A percentile compares a stretch with the other conserved stretches of the same genome.
Evolutionary conservation across 2,113 vertebrate genomes (phyloP).

Genomic region (Neolamprologus kungweensis): DNA sequence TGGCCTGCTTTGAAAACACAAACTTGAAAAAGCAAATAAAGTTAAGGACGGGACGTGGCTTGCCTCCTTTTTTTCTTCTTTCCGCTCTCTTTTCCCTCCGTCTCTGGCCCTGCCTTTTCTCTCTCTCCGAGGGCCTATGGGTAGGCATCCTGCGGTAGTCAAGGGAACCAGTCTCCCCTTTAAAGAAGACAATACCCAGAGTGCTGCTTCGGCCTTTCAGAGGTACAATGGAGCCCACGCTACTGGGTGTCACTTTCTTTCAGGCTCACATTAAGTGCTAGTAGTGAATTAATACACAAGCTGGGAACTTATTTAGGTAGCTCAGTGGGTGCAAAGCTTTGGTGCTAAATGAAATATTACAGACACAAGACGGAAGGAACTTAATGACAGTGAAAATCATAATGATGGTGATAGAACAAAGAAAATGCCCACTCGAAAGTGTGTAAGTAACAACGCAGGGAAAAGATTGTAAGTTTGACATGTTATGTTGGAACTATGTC

Average conservation of each 20-base stretch:
- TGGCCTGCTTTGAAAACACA: slow-evolving; percentile 24
- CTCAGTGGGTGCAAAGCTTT: slow-evolving; percentile 10
- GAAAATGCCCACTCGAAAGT: not conserved
- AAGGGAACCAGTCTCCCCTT: slow-evolving; percentile 67
- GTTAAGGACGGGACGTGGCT: not conserved
- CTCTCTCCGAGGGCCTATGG: slow-evolving; percentile 34
- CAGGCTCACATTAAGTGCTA: slow-evolving; percentile 12
- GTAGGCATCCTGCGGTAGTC: slow-evolving; percentile 61
- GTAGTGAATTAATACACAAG: slow-evolving; percentile 35
- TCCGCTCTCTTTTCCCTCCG: slow-evolving; percentile 47
- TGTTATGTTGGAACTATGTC: not conserved
- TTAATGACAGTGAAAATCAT: not conserved
- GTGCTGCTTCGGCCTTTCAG: slow-evolving; percentile 46
- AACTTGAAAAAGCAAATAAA: slow-evolving; percentile 30
- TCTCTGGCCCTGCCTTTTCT: slow-evolving; percentile 51
- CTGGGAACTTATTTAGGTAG: slow-evolving; percentile 25
- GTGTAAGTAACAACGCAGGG: not conserved
- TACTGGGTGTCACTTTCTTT: slow-evolving; percentile 63
- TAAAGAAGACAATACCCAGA: slow-evolving; percentile 62
- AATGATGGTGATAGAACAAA: not conserved
- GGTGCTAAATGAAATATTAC: not conserved
- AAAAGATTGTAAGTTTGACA: not conserved
- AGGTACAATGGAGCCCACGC: slow-evolving; percentile 63
- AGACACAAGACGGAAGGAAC: not conserved
- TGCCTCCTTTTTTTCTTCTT: slow-evolving; percentile 33